Evolutionary conservation across 2,113 vertebrate species (phyloP), one percentile per base, ranked within the genome.

Genomic region (Centrocercus urophasianus): DNA sequence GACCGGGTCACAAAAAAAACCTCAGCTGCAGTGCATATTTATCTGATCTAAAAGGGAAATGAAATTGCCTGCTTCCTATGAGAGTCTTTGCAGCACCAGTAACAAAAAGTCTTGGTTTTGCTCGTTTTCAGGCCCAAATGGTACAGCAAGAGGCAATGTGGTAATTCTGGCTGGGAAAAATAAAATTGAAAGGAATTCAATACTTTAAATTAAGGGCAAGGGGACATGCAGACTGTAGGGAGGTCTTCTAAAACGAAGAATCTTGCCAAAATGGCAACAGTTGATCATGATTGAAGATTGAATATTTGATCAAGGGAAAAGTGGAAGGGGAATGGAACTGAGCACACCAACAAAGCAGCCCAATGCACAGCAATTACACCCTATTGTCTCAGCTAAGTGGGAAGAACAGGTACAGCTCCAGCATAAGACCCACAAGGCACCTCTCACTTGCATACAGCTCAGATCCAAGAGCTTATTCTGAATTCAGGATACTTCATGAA

Each of bases 61-160:
- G 20, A 38, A 73, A 86, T 48, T 28, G 34, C 54, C 27, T 48
- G 47, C 18, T 59, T 76, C 30, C 63, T 50, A 52, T 2, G 14
- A 0, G 2, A 75, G 42, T 25, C 63, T 90, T 72, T 47, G n/a
- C 47, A 57, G 48, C 4, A 34, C 6, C 0, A 0, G 4, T 50
- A 64, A 54, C 7, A 70, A 50, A 18, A 59, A 15, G 5, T 7
- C 60, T 38, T 73, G 5, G 8, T 22, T 19, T 73, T 74, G 27
- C 19, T 76, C 74, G 30, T 16, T 88, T 85, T 79, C 65, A 48
- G 40, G 71, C 34, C 76, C 6, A 61, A 76, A 47, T 6, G 2
- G 24, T 34, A 14, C 24, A 34, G 43, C 22, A 80, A 54, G 18
- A 80, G 28, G 60, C 56, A 71, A 45, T 34, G 20, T 13, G 43